Base-by-base conservation (phyloP, 1,140 invertebrate genomes). In the Drosophila pseudoobscura region DNA sequence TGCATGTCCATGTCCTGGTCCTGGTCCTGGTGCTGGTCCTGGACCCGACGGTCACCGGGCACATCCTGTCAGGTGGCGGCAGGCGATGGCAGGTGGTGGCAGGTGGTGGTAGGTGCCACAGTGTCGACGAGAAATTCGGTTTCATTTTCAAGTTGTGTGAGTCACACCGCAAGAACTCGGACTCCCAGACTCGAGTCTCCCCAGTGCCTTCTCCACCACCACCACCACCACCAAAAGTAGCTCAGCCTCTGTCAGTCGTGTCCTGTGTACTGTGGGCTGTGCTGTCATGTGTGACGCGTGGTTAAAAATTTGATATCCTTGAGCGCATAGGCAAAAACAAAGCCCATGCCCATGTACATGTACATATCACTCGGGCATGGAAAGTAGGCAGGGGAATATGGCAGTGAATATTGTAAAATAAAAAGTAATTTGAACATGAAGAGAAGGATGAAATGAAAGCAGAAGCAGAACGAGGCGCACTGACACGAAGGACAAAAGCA, bases 271-370 rank as follows among this genome's bases (percentile, higher is more conserved):
- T 53, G 55, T 47, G 31, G 35, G 26, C 54, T 66, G 72, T 62
- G 56, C 73, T 69, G 66, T 60, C 80, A 74, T 77, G 82, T 84
- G 80, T 84, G 80, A 85, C 77, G 77, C 82, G 80, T 80, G 80
- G 80, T 85, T 80, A 85, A 85, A 79, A 85, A 84, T 84, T 85
- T 87, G 82, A 84, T 84, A 84, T 85, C 80, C 80, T 84, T 77
- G 82, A 85, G 68, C 62, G 76, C 56, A 78, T 75, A 55, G 55
- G 58, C 62, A 74, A 70, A 60, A 75, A 52, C 55, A 70, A 61
- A 41, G 50, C 39, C 41, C 43, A 55, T 22, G n/a, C 31, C 31
- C 39, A 41, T 26, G 24, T 26, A 15, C 15, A 26, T 26, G 24
- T 26, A 26, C 24, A 26, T 26, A 26, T 41, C 35, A 35, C 13